Evolutionary conservation across 2,888 invertebrate species (phyloP).

Genomic region (Campoletis raptor): DNA sequence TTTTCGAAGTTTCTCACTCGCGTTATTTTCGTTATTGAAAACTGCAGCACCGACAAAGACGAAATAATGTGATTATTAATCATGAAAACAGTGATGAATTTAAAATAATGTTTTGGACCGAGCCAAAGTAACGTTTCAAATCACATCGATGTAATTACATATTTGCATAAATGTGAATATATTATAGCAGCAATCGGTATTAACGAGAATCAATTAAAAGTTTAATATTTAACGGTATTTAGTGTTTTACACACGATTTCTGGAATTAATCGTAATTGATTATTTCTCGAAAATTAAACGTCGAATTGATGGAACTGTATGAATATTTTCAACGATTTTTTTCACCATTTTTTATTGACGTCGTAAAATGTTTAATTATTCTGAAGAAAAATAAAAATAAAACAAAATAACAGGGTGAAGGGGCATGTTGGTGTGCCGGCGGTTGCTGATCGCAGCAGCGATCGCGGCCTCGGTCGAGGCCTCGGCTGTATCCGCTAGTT

Average conservation of each 20-base stretch:
- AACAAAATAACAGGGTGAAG: slow-evolving; percentile 78
- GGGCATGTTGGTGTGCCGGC: slow-evolving; percentile 84
- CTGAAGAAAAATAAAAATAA: background rate
- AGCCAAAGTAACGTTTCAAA: background rate
- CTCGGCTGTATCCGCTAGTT: slow-evolving; percentile 79
- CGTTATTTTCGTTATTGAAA: background rate
- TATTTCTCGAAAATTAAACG: background rate
- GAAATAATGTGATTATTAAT: background rate
- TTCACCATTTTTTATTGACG: background rate
- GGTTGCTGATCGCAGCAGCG: slow-evolving; percentile 84
- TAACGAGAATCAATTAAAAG: background rate
- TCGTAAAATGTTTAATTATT: slow-evolving; percentile 29
- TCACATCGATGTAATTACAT: background rate
- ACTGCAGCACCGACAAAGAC: background rate
- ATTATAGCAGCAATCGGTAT: background rate
- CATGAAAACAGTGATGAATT: background rate
- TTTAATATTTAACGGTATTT: background rate
- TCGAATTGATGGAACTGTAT: background rate
- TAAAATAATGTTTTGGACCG: too few relatives aligned
- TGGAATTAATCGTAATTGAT: background rate
- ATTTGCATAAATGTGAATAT: background rate
- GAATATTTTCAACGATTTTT: background rate
- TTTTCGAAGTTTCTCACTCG: background rate
- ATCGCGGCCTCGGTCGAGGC: slow-evolving; percentile 81
- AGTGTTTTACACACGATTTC: background rate